These are phyloP conservation scores for Apomyelois bistriatella DNA, from an alignment of 2,888 invertebrate genomes.

Conservation along the genomic window DNA sequence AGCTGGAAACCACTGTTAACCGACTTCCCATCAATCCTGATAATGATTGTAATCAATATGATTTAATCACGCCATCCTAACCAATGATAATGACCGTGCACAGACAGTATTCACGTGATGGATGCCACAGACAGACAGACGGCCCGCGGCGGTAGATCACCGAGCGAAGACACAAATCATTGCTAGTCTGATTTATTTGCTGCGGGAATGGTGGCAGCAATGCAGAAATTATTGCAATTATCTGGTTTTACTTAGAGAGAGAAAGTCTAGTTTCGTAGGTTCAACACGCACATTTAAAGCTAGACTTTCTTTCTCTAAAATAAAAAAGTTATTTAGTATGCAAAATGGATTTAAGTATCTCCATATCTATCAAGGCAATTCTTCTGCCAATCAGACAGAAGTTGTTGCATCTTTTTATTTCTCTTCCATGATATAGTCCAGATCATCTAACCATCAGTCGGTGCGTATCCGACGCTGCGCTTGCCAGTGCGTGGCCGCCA, in stretches of 20 bases:
- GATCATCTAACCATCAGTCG: no score
- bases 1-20: no score
- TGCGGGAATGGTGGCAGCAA: background rate
- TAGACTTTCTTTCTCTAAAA: background rate
- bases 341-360: no score
- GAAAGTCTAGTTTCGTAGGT: background rate
- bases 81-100: background rate
- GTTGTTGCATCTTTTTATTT: no score
- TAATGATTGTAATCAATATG: background rate
- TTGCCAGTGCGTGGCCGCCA: no score
- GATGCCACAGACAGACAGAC: background rate
- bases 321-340: no score
- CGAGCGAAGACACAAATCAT: background rate
- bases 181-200: background rate
- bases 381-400: no score
- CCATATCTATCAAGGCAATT: no score
- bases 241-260: background rate
- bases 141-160: slow-evolving; percentile 6
- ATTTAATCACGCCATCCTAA: background rate
- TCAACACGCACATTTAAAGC: background rate
- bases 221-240: background rate
- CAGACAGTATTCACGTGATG: background rate
- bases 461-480: no score
- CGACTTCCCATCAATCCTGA: background rate
- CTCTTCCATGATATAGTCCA: no score